Base-by-base conservation (phyloP, 2,888 invertebrate species). In the Notodonta ziczac region DNA sequence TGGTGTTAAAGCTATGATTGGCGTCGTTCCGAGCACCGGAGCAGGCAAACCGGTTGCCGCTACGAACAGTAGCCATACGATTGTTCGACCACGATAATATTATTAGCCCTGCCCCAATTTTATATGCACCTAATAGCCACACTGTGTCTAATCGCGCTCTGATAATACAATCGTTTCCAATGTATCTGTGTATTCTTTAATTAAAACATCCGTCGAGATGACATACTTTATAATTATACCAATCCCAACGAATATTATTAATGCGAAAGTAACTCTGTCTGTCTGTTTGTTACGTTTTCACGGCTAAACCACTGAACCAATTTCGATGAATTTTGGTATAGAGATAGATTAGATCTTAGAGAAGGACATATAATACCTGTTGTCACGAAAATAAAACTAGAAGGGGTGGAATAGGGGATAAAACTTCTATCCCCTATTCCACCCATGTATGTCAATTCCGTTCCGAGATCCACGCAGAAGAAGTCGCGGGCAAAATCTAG, bases 21-120 rank as follows among this genome's bases (percentile, higher is more conserved):
- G 85, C 80, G 87, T 83, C 80, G 83, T 82, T 86, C 86, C 82
- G 88, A 83, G 78, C 82, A 79, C 81, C 80, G 80, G 80, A 86
- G 88, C 77, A 76, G 87, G 80, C 74, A 74, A 83, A 93, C 92
- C 90, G 90, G 92, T 91, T 86, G 67, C 68, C 73, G 76, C 69
- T n/a, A n/a, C 79, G 76, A 24, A 90, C 92, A 89, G 93, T 91
- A 91, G 91, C 90, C 80, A 84, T 83, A 82, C 87, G 88, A 89
- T 87, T 88, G 89, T 89, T 84, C 84, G 81, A 74, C 80, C 83
- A 84, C 84, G 85, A 88, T 90, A 89, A 89, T 73, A 74, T 81
- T 87, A 84, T 84, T 83, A 83, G 83, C 80, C 85, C 83, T 81
- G 85, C 83, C 82, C 81, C 80, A 80, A 83, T 76, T 71, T 83